phyloP scores from a whole-genome alignment of 1,140 invertebrate genomes.

The Copidosoma floridanum region DNA sequence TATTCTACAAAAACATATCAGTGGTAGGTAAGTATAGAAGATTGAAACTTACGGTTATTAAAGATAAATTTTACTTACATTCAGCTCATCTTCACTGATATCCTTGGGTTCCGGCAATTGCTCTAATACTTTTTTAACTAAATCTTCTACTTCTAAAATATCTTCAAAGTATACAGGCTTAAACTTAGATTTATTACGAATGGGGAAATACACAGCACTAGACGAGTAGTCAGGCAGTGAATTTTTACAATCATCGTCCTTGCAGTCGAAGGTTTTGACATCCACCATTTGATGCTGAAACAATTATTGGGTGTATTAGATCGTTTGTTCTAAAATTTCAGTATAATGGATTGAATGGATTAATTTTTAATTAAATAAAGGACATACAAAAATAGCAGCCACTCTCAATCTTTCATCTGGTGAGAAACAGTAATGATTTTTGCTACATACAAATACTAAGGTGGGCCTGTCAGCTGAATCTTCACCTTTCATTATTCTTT shows the following conservation, averaged over 20 bases:
- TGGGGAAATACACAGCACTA: slow-evolving; percentile 34
- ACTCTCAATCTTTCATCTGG: slow-evolving; percentile 60
- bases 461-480: slow-evolving; percentile 40
- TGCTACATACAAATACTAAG: slow-evolving; percentile 54
- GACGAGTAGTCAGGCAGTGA: slow-evolving; percentile 25
- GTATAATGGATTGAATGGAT: too few relatives aligned
- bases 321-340: too few relatives aligned
- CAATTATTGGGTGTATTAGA: too few relatives aligned
- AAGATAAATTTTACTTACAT: slow-evolving; percentile 29
- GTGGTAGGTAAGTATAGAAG: neutral
- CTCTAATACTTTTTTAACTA: slow-evolving; percentile 59
- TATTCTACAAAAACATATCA: slow-evolving; percentile 9
- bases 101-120: slow-evolving; percentile 58
- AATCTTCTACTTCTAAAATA: slow-evolving; percentile 52
- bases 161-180: slow-evolving; percentile 35
- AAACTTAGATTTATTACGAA: slow-evolving; percentile 16
- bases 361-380: neutral
- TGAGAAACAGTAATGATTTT: slow-evolving; percentile 58
- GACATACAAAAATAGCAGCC: slow-evolving; percentile 64
- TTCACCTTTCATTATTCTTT: slow-evolving; percentile 32
- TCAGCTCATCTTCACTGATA: slow-evolving; percentile 56
- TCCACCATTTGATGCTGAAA: slow-evolving; percentile 39
- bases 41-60: neutral
- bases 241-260: slow-evolving; percentile 27
- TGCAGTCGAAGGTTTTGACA: slow-evolving; percentile 32